Base-by-base conservation (phyloP, 1,140 invertebrate species). In the Neodiprion fabricii region DNA sequence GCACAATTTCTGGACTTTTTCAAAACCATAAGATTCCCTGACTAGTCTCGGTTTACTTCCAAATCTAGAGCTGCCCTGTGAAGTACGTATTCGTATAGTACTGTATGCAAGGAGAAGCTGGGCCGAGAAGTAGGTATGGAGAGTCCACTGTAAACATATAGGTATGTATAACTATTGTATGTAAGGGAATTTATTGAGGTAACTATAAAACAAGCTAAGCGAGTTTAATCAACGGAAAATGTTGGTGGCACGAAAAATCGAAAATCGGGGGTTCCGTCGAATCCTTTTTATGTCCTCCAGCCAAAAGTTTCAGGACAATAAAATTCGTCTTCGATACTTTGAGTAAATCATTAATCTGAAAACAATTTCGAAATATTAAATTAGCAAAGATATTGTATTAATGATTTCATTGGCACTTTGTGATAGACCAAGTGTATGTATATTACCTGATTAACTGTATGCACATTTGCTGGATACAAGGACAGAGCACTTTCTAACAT, bases 241-340 rank as follows among this genome's bases (percentile, higher is more conserved):
- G 94, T 84, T 92, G 93, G 88, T 97, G 96, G 80, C 91, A 90
- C 17, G 93, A 92, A 85, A 98, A 99, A 83, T 98, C 96, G 86
- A 98, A 98, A 79, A 97, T 93, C 3, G 96, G 96, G 7, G 95
- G 93, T 40, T 91, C 90, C 79, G 93, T 92, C 0, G 95, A 94
- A 75, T 97, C 95, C 80, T 94, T 94, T 85, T 96, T 96, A 85
- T 98, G 96, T 17, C 97, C 97, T 75, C 95, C 95, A 7, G 95
- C 94, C 66, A 98, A 88, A 49, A 99, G 88, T 89, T 98, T 98
- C 86, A 98, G 91, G 9, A 98, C 97, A 75, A 99, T 93, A 86
- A 97, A 97, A 90, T 99, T 99, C 0, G 95, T 98, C 90, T 98
- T 98, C 1, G 94, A 93, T 71, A 98, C 93, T 90, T 96, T 96